Percentiles rank a stretch among this genome's conserved stretches.
Evolutionary conservation across 2,888 invertebrate genomes (phyloP).

Genomic region (Peribatodes rhomboidaria): DNA sequence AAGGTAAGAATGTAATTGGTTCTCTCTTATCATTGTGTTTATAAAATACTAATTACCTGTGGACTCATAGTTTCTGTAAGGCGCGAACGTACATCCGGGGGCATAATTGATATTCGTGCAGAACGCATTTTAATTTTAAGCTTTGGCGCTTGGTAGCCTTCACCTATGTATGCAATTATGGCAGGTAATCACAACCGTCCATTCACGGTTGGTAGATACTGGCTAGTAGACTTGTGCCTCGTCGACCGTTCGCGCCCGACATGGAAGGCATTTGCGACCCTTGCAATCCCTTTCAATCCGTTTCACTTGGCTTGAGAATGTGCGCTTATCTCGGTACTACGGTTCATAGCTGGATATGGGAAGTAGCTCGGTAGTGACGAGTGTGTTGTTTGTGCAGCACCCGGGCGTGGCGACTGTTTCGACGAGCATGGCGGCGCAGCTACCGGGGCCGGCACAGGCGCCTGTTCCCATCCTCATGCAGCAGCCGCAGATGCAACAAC

Average conservation of each 20-base stretch:
- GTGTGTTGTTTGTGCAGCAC: constrained; percentile 62
- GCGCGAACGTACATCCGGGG: constrained; percentile 30
- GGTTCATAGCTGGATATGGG: constrained; percentile 27
- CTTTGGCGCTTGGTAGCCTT: constrained; percentile 23
- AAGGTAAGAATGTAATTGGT: constrained; percentile 67
- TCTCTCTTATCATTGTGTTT: constrained; percentile 56
- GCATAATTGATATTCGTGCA: not conserved
- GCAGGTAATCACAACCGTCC: no score
- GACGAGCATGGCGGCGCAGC: constrained; percentile 71
- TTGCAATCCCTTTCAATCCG: constrained; percentile 31
- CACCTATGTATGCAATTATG: not conserved
- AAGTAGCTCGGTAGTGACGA: constrained; percentile 28
- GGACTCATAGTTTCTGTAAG: constrained; percentile 50
- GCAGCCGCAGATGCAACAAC: constrained; percentile 50
- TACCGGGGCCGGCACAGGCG: constrained; percentile 49
- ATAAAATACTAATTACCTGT: constrained; percentile 53
- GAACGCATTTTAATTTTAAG: not conserved
- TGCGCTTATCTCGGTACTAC: constrained; percentile 25
- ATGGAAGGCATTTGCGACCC: constrained; percentile 41
- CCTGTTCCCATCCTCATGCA: constrained; percentile 34
- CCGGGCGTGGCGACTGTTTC: constrained; percentile 79
- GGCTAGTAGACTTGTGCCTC: not conserved
- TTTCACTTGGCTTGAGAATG: constrained; percentile 53
- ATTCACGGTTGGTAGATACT: not conserved
- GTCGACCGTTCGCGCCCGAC: constrained; percentile 36